Conservation (phyloP, 2,113 vertebrate genomes). For the Notothenia coriiceps region DNA sequence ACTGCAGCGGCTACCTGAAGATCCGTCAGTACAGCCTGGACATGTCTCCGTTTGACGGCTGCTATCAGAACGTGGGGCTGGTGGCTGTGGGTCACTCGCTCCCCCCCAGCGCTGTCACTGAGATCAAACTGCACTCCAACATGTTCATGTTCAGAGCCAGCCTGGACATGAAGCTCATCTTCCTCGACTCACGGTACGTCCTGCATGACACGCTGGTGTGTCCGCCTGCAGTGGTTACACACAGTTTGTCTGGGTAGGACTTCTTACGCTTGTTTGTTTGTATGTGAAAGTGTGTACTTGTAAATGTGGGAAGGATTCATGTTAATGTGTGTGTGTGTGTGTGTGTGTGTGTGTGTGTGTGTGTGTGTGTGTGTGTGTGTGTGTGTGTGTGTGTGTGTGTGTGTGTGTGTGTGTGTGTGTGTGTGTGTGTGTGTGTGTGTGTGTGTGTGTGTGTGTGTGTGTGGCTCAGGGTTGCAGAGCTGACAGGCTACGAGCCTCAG, state of each 20-base stretch:
- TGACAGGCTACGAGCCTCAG: slow-evolving; percentile 99
- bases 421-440: slow-evolving; percentile 30
- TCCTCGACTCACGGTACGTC: slow-evolving; percentile 93
- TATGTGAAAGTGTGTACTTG: slow-evolving; percentile 6
- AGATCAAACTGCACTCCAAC: slow-evolving; percentile 98
- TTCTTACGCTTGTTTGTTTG: neutral
- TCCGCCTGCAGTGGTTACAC: neutral
- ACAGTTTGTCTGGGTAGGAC: neutral
- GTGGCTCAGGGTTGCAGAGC: slow-evolving; percentile 91
- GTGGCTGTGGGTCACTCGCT: slow-evolving; percentile 97
- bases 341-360: slow-evolving; percentile 54
- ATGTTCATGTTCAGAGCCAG: slow-evolving; percentile 99
- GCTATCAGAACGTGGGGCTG: slow-evolving; percentile 97
- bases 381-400: slow-evolving; percentile 46
- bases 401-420: neutral
- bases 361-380: slow-evolving; percentile 56
- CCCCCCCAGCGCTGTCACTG: slow-evolving; percentile 94
- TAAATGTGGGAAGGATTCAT: neutral
- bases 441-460: slow-evolving; percentile 51
- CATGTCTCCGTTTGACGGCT: slow-evolving; percentile 97
- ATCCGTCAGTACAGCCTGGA: slow-evolving; percentile 97
- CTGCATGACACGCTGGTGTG: neutral
- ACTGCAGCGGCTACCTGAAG: slow-evolving; percentile 97
- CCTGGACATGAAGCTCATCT: slow-evolving; percentile 98
- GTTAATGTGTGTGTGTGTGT: slow-evolving; percentile 23